Conservation (phyloP, 37 sponge, comb jelly and placozoan genomes). For the Bolinopsis microptera region DNA sequence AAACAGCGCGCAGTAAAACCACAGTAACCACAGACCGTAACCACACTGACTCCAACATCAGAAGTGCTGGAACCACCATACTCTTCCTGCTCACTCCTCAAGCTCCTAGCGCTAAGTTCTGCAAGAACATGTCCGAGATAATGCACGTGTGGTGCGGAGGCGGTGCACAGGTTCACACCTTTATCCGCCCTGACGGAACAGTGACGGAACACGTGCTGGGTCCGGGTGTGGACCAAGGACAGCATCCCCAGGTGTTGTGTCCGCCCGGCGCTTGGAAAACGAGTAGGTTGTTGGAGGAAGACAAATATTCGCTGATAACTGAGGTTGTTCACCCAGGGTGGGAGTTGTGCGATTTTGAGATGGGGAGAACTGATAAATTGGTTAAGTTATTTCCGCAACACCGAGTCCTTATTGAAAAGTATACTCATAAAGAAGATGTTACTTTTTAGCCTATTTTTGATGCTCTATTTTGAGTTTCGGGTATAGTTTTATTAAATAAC, state of each 20-base stretch:
- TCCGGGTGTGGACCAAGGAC: background rate
- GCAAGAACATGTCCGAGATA: background rate
- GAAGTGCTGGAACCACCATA: background rate
- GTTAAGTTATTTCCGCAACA: background rate
- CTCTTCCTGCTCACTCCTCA: background rate
- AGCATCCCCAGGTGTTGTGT: background rate
- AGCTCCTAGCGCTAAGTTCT: background rate
- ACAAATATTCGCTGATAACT: background rate
- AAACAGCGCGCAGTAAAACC: background rate
- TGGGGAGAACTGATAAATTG: background rate
- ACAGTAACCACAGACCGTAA: background rate
- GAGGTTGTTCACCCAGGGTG: slow-evolving; percentile 25
- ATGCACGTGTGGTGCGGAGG: slow-evolving; percentile 9
- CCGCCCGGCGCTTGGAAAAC: background rate
- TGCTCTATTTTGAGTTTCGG: no score
- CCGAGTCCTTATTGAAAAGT: background rate
- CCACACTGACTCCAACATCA: background rate
- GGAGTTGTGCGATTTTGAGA: background rate
- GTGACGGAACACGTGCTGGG: background rate
- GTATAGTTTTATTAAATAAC: no score
- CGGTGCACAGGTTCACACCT: background rate
- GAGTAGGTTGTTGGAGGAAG: background rate
- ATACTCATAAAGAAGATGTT: background rate
- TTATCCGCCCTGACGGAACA: background rate
- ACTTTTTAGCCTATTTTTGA: background rate